These are phyloP conservation scores for Naso thynnoides DNA, from an alignment of 2,797 vertebrate species.

Conservation along the genomic window DNA sequence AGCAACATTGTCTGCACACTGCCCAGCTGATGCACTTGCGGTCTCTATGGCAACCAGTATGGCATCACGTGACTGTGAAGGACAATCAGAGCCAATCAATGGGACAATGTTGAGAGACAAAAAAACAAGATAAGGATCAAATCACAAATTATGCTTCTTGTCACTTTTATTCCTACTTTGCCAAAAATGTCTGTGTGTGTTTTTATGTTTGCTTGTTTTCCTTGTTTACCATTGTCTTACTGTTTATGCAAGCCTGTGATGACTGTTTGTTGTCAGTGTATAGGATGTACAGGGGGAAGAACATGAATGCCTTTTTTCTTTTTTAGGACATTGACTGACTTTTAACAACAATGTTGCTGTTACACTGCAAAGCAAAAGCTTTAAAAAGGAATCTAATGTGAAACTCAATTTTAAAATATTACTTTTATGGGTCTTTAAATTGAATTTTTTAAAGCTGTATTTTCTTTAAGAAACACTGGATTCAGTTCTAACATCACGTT, in stretches of 20 bases:
- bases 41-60: conserved; percentile 82
- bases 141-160: conserved; percentile 84
- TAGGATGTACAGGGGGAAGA: conserved; percentile 78
- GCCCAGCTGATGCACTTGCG: conserved; percentile 84
- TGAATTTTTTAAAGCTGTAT: conserved; percentile 76
- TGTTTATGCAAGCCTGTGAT: conserved; percentile 87
- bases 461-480: conserved; percentile 89
- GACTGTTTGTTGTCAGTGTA: conserved; percentile 78
- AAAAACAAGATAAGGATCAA: conserved; percentile 76
- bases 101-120: conserved; percentile 76
- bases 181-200: conserved; percentile 77
- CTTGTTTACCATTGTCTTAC: conserved; percentile 75
- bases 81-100: conserved; percentile 89
- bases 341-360: conserved; percentile 85
- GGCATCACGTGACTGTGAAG: conserved; percentile 86
- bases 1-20: conserved; percentile 72
- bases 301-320: conserved; percentile 74
- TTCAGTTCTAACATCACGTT: conserved; percentile 82
- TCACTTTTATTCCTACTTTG: conserved; percentile 89
- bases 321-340: conserved; percentile 76
- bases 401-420: conserved; percentile 82
- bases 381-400: conserved; percentile 88
- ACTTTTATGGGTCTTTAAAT: conserved; percentile 86
- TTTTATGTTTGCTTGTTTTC: conserved; percentile 65
- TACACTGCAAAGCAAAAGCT: conserved; percentile 89